Conservation (phyloP, 2,888 invertebrate genomes). For the Drosophila nr. perissopoda region DNA sequence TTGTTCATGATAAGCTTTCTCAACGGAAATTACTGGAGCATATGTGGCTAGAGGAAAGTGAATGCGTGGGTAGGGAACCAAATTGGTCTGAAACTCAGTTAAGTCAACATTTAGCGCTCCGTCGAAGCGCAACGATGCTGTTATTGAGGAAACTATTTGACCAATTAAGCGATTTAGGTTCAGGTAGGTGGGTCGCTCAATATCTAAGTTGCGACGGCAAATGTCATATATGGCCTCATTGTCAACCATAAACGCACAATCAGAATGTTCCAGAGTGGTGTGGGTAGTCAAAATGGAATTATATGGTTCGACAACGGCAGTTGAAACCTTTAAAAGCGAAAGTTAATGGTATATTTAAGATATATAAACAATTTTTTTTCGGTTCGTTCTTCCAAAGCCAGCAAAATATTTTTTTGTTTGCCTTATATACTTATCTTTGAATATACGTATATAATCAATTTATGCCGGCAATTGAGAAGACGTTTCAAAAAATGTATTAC, state of each 20-base stretch:
- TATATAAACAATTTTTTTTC: not conserved
- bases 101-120: constrained; percentile 97
- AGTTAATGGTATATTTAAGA: not conserved
- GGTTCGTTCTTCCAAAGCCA: not conserved
- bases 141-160: constrained; percentile 96
- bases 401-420: not conserved
- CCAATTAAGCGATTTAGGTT: constrained; percentile 95
- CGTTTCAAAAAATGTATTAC: constrained; percentile 31
- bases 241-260: constrained; percentile 97
- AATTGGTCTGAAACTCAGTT: constrained; percentile 96
- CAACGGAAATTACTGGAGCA: constrained; percentile 96
- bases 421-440: not conserved
- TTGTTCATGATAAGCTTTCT: constrained; percentile 97
- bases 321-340: constrained; percentile 87
- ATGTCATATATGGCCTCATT: constrained; percentile 95
- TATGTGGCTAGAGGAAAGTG: constrained; percentile 97
- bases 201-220: constrained; percentile 93
- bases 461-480: not conserved
- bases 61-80: constrained; percentile 97
- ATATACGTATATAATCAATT: not conserved
- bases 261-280: constrained; percentile 94
- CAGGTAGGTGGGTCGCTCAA: constrained; percentile 93
- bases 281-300: constrained; percentile 97
- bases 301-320: constrained; percentile 94
- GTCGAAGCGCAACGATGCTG: constrained; percentile 95